Evolutionary conservation across 2,113 vertebrate species (phyloP), one percentile per base, ranked within the genome.

Genomic region (Hemicordylus capensis): DNA sequence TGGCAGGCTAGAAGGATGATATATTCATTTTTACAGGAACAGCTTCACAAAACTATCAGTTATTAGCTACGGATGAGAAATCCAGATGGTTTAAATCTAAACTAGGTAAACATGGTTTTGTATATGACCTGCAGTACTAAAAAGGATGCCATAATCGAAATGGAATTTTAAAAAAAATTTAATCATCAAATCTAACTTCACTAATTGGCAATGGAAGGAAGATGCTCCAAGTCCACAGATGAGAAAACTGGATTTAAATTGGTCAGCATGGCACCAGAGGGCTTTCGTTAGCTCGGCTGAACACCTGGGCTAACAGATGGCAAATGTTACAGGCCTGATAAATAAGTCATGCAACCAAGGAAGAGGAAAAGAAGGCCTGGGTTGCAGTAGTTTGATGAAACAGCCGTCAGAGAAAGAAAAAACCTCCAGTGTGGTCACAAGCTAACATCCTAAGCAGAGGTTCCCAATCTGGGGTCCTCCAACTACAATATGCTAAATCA

Each of bases 261-360:
- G 74, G 79, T 79, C 78, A 39, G 34, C 0, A 10, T 76, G 84
- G 51, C 48, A 34, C 63, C 19, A 48, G 56, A 87, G 12, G 74
- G 11, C 3, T 63, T 79, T 26, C 56, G n/a, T 56, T 77, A 64
- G 15, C 74, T 46, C 70, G 37, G 39, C 3, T 54, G n/a, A 89
- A 51, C 83, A 87, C 67, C 84, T 92, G 88, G 79, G 80, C 80
- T 85, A 88, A 77, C 92, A 94, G 88, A 86, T 76, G 85, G 86
- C 83, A 88, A 76, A 63, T 34, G 31, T 48, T 78, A 51, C 44
- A 48, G 0, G 56, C 11, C 12, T 73, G 46, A 14, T 70, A 0
- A 91, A 91, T 90, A 85, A 76, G 48, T 84, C 58, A 59, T 70
- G 56, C 59, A 89, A 64, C 67, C 72, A 64, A 80, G 58, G 15